Base-by-base conservation (phyloP, 2,113 vertebrate species). In the Chionodraco myersi region DNA sequence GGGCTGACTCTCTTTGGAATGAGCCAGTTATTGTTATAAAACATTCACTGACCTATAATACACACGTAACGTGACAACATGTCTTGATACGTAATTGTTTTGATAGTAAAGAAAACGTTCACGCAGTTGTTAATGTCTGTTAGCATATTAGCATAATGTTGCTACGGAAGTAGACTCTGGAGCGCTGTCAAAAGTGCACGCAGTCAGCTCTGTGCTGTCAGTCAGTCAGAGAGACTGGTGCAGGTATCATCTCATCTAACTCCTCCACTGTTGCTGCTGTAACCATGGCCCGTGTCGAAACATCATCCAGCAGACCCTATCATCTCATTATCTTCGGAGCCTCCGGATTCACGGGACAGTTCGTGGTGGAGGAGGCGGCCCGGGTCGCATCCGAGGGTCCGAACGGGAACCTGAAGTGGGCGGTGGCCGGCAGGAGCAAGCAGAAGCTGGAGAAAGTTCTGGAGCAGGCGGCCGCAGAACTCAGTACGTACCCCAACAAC, bases 301-400 rank as follows among this genome's bases (percentile, higher is more conserved):
- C 92, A 14, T 91, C 92, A 1, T 48, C 91, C 1, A 86, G 34
- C 73, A 91, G 96, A 76, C 93, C 94, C 1, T 98, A 95, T 79
- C 95, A 95, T 6, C 81, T 98, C 59, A 94, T 98, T 23, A 94
- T 99, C 66, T 96, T 98, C 68, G 97, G 97, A 45, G 98, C 98
- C 60, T 96, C 97, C 0, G 98, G 97, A 18, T 99, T 99, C 83
- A 99, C 98, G 0, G 98, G 98, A 2, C 97, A 97, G 91, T 98
- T 96, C 54, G 97, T 99, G 88, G 94, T 96, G 6, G 95, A 97
- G 75, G 97, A 99, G 85, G 94, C 97, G 63, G 96, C 96, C 34
- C 95, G 97, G 67, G 93, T 92, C 6, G 93, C 89, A 30, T 89
- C 80, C 26, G 95, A 95, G 53, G 92, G 92, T 77, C 94, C 93